A percentile compares a stretch with the other conserved stretches of the same genome.
These are phyloP conservation scores for Geotria australis DNA, from an alignment of 2,797 vertebrate genomes.

Conservation along the genomic window DNA sequence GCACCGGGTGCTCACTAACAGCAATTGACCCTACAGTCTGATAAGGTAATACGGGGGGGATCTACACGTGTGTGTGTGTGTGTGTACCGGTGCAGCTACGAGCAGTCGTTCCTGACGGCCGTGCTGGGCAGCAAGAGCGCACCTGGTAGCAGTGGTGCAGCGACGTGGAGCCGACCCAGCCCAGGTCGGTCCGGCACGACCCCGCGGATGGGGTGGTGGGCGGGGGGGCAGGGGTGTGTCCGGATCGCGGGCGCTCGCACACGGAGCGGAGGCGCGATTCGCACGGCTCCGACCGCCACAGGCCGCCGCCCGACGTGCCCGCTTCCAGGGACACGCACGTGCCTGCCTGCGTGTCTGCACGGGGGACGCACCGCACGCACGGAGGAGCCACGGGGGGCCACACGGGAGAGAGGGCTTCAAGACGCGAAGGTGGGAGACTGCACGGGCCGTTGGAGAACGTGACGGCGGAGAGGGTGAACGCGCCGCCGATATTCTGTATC, in stretches of 20 bases:
- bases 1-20: too few species aligned
- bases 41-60: too few species aligned
- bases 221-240: conserved; percentile 18
- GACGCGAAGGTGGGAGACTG: not conserved
- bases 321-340: conserved; percentile 25
- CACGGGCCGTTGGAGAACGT: not conserved
- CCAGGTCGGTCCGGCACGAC: too few species aligned
- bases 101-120: conserved; percentile 25
- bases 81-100: conserved; percentile 11
- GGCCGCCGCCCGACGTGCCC: conserved; percentile 11
- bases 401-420: too few species aligned
- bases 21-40: too few species aligned
- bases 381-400: not conserved
- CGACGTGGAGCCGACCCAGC: too few species aligned
- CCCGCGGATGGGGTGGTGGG: conserved; percentile 7
- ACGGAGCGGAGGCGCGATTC: conserved; percentile 10
- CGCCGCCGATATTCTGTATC: too few species aligned
- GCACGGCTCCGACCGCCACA: conserved; percentile 27
- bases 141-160: too few species aligned
- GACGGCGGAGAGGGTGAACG: too few species aligned
- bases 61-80: too few species aligned
- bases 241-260: conserved; percentile 18
- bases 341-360: conserved; percentile 14
- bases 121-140: conserved; percentile 4
- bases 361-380: not conserved